phyloP scores from a whole-genome alignment of 2,888 invertebrate genomes.

The Volucella zonaria region DNA sequence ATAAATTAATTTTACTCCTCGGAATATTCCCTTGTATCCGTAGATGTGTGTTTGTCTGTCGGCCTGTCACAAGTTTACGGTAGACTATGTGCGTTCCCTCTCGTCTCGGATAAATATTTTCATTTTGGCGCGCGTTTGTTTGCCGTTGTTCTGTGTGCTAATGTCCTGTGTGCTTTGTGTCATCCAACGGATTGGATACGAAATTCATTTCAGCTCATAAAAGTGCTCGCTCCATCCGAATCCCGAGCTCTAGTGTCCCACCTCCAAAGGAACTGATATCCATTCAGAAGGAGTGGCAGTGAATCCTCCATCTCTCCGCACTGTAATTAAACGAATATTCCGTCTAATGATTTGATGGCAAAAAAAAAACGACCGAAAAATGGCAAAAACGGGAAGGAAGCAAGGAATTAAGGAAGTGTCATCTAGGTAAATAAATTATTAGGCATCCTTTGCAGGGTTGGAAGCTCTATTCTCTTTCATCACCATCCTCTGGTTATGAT shows the following conservation, averaged over 20 bases:
- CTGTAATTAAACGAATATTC: conserved; percentile 72
- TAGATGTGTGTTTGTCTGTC: background rate
- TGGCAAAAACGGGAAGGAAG: background rate
- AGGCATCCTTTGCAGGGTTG: conserved; percentile 37
- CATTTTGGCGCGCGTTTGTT: conserved; percentile 42
- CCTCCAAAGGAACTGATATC: conserved; percentile 20
- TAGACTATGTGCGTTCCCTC: conserved; percentile 11
- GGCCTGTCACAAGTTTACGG: background rate
- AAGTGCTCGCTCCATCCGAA: conserved; percentile 30
- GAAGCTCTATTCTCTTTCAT: conserved; percentile 37
- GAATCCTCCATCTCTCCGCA: conserved; percentile 19
- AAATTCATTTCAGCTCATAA: conserved; percentile 48
- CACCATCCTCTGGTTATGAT: background rate
- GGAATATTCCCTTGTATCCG: conserved; percentile 39
- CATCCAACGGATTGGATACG: conserved; percentile 62
- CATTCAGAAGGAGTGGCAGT: conserved; percentile 14
- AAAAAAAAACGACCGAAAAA: conserved; percentile 23
- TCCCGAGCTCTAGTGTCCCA: background rate
- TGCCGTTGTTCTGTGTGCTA: background rate
- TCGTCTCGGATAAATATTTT: conserved; percentile 57
- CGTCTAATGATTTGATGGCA: conserved; percentile 67
- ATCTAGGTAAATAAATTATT: conserved; percentile 72
- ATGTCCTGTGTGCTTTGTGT: conserved; percentile 37
- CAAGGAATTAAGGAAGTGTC: conserved; percentile 55
- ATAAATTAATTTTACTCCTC: conserved; percentile 71